These are phyloP conservation scores for Sardina pilchardus DNA, from an alignment of 2,113 vertebrate genomes.

Conservation along the genomic window DNA sequence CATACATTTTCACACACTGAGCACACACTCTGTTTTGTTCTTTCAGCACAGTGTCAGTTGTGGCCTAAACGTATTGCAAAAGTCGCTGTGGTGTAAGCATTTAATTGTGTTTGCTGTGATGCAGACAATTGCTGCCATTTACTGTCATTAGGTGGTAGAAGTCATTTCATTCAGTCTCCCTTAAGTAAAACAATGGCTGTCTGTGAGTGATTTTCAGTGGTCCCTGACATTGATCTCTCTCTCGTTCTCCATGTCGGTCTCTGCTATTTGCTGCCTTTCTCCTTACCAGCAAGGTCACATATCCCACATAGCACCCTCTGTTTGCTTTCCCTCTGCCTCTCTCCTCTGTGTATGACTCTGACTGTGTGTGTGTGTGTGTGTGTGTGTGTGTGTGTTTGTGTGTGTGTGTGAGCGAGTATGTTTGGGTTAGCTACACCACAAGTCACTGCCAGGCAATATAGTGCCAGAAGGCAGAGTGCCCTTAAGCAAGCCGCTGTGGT, in stretches of 20 bases:
- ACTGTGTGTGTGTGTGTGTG: conserved; percentile 16
- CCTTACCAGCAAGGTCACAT: conserved; percentile 60
- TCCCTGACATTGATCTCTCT: not conserved
- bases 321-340: conserved; percentile 37
- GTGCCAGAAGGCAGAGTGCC: conserved; percentile 23
- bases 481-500: conserved; percentile 18
- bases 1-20: too few relatives aligned
- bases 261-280: conserved; percentile 4
- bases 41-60: not conserved
- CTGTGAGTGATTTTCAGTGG: not conserved
- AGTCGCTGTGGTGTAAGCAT: not conserved
- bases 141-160: too few relatives aligned
- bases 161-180: too few relatives aligned
- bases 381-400: conserved; percentile 21
- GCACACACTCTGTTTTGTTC: not conserved
- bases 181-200: not conserved
- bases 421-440: not conserved
- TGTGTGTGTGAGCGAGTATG: conserved; percentile 57
- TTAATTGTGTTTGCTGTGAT: not conserved
- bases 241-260: not conserved
- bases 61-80: not conserved
- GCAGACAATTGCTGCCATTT: not conserved
- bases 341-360: conserved; percentile 34
- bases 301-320: conserved; percentile 44
- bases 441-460: conserved; percentile 26